Evolutionary conservation across 2,113 vertebrate genomes (phyloP), one percentile per base, ranked within the genome.

Genomic region (Xiphophorus hellerii): DNA sequence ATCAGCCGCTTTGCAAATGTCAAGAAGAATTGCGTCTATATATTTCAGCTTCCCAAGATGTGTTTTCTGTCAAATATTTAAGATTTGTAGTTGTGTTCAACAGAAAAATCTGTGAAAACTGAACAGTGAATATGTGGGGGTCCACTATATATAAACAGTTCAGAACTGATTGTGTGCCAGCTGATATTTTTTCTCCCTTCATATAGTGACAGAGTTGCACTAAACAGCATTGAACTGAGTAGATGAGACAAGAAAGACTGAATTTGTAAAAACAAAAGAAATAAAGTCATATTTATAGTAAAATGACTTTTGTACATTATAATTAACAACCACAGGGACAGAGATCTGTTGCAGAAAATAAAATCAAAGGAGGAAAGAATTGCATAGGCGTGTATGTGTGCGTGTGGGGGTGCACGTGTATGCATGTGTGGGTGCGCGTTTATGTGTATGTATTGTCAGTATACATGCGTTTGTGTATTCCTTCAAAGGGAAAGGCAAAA

Each of bases 401-500:
- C 3, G 30, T 30, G 3, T 48, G 17, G 20, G 44, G 0, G 4
- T 1, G 14, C 3, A 62, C 35, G 62, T 71, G 22, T 81, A 62
- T 74, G 33, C 48, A 13, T 74, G 62, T 48, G 17, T 48, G 44
- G 0, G 4, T 1, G 14, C 3, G 66, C 35, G 62, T 71, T n/a
- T 81, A 62, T 74, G 33, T 67, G 48, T 51, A 8, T 76, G 62
- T 31, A 3, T 42, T 28, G 28, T 28, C 28, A 28, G 39, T 13
- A 5, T 42, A 14, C 14, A 0, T 73, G 69, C 48, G 68, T 71
- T 28, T 85, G 65, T 74, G 33, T 65, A 28, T 65, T 69, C 78
- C 77, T 85, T 88, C 75, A 87, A 86, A 88, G 82, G 73, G 70
- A 70, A 79, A 77, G 25, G 30, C 14, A 62, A 78, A 80, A 78